Evolutionary conservation across 2,888 invertebrate species (phyloP), one percentile per base, ranked within the genome.

Genomic region (Lagria hirta): DNA sequence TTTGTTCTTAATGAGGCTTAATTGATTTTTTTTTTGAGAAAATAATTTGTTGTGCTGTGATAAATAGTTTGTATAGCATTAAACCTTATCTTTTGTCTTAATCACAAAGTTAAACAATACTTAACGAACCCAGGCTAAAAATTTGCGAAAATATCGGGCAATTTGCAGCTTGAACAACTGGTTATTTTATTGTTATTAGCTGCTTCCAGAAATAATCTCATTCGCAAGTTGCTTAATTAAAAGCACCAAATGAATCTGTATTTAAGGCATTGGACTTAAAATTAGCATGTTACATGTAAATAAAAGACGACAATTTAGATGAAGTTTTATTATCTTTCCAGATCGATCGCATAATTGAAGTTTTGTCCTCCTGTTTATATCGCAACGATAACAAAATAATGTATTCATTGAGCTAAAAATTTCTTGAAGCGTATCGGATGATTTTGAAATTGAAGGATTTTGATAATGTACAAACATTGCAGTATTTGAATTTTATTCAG

Each of bases 381-480:
- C 18, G 32, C 21, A 24, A 3, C 7, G 22, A 28, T 22, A 24
- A 18, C 16, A 38, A 29, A 38, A 15, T 41, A 33, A 41, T 41
- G 32, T 41, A 41, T 41, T 32, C 41, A 41, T 41, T 41, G 41
- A 41, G 33, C 41, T 41, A 11, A 17, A 33, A 37, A 37, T 37
- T 41, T 41, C 13, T 11, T 20, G 10, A 15, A 41, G 26, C 41
- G 41, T 41, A 15, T 11, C 26, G 26, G 7, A n/a, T 22, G 21
- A 37, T 37, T 37, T 24, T 12, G 13, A 28, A 28, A 11, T 3
- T 5, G 10, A 28, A 8, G 28, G 12, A 4, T 11, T 28, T 12
- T n/a, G n/a, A n/a, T n/a, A n/a, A n/a, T n/a, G n/a, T n/a, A n/a
- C n/a, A n/a, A n/a, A n/a, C n/a, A n/a, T n/a, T n/a, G n/a, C n/a